Evolutionary conservation across 2,888 invertebrate species (phyloP), one percentile per base, ranked within the genome.

Genomic region (Seladonia tumulorum): DNA sequence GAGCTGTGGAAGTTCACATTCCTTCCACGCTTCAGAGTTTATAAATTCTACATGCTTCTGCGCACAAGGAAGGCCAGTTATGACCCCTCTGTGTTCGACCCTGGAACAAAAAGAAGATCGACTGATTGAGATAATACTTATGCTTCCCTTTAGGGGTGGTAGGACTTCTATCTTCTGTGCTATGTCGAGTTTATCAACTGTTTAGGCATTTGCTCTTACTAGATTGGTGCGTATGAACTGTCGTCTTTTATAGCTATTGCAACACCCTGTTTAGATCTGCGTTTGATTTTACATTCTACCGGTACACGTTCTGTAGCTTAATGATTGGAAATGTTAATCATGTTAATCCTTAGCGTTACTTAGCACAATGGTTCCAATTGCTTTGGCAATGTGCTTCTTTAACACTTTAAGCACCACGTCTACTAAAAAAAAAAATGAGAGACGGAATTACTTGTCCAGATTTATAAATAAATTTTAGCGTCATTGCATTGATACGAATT

Each of bases 51-150:
- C 76, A 83, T 72, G 76, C 80, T 47, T 77, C 63, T 72, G 72
- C 91, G 85, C 93, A 85, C 89, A 42, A 93, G 92, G 86, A 92
- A 86, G 75, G 90, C 90, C 78, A 93, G 92, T 93, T 94, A 93
- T 85, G 90, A 90, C 74, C 87, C 91, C 73, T 93, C 92, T 60
- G 86, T 78, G 72, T 92, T 91, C 70, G 90, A 86, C 78, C 87
- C 94, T 94, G 90, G 18, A 87, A 90, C 72, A 87, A 39, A 89
- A 79, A 83, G 10, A 42, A 42, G 7, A 57, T 63, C n/a, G 39
- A 49, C 47, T 60, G 22, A 63, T 47, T 76, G 7, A 25, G 35
- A n/a, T 25, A 16, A 25, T 60, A 18, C 5, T 39, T 22, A 35
- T 39, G 22, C 68, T 22, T 68, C 39, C 35, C 39, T 8, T 35